Base-by-base conservation (phyloP, 2,888 invertebrate genomes). In the Diarsia rubi region DNA sequence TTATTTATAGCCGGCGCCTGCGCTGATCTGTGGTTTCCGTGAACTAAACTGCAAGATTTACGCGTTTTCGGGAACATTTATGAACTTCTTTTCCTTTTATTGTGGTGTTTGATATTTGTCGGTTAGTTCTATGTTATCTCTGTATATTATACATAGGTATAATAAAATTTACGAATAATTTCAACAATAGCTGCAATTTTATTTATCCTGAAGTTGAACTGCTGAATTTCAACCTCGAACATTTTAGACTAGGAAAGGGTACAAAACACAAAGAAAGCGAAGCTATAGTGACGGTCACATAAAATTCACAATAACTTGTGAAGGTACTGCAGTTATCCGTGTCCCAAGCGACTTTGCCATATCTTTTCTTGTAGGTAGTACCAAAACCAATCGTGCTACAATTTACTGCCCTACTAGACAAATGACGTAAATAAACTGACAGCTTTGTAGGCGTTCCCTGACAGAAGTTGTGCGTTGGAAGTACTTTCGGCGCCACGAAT, bases 11-110 rank as follows among this genome's bases (percentile, higher is more conserved):
- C 67, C 45, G 84, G 79, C 87, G 87, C 83, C 78, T 45, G 81
- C 60, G 60, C 24, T 76, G 82, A 82, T 82, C 79, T 70, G 82
- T 64, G 83, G 85, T 83, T 89, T 87, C 87, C 89, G 88, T 57
- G n/a, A 69, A 57, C 68, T 64, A 47, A 72, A 73, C 73, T 67
- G 67, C 44, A 67, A 74, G 76, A 75, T 84, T 84, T 84, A 84
- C 68, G 63, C 27, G 68, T 68, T 72, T 76, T 79, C 54, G 54
- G 31, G 47, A 72, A 76, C 67, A 69, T 79, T 78, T 82, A 69
- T 69, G 52, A 67, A 73, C 69, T n/a, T 47, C 66, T 65, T 69
- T 81, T 77, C 71, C 57, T 67, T 59, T 81, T 21, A 37, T 42
- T 63, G 21, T 52, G 27, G 45, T 69, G 64, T 78, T 78, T 79